phyloP scores from a whole-genome alignment of 2,113 vertebrate genomes.

The Ceuthmochares aereus region DNA sequence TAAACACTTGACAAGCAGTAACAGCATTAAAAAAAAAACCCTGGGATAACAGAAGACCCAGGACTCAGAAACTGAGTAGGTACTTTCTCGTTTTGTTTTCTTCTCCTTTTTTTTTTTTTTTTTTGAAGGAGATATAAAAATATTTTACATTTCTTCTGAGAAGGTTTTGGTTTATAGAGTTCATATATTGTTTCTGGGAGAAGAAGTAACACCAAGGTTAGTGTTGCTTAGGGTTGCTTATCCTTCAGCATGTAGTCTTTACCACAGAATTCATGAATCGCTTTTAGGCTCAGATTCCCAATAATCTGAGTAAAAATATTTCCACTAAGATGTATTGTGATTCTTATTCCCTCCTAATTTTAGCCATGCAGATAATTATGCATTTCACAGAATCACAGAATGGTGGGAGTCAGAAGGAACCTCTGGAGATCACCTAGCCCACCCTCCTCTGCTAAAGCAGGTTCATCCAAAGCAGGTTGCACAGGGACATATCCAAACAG shows the following conservation, averaged over 20 bases:
- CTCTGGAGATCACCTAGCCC: too few relatives aligned
- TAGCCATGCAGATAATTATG: background rate
- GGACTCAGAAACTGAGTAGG: background rate
- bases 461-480: too few relatives aligned
- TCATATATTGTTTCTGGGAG: background rate
- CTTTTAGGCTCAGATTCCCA: background rate
- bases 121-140: background rate
- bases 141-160: background rate
- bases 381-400: background rate
- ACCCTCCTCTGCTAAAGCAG: too few relatives aligned
- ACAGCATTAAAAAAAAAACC: background rate
- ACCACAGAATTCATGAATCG: accelerated
- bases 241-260: background rate
- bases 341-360: background rate
- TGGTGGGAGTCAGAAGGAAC: too few relatives aligned
- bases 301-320: background rate
- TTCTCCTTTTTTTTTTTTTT: background rate
- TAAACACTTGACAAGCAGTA: background rate
- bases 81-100: background rate
- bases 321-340: background rate
- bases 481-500: too few relatives aligned
- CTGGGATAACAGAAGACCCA: background rate
- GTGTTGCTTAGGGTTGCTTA: background rate
- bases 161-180: background rate
- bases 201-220: background rate